These are phyloP conservation scores for Dryoscopus gambensis DNA, from an alignment of 2,113 vertebrate genomes.

Conservation along the genomic window DNA sequence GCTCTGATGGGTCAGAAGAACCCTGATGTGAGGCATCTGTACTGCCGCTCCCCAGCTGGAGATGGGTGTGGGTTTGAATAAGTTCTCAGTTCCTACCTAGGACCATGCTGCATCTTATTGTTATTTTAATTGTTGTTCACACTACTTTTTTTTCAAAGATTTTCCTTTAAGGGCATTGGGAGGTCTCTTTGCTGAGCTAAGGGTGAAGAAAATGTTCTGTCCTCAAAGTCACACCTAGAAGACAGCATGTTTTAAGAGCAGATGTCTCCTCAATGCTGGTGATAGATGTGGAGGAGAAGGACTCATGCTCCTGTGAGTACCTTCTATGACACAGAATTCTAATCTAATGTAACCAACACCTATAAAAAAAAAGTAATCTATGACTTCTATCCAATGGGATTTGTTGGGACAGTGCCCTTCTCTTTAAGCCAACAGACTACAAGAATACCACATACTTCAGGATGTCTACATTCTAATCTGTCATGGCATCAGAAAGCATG, in stretches of 20 bases:
- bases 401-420: neutral
- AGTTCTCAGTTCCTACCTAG: neutral
- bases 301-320: neutral
- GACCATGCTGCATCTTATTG: rapidly evolving
- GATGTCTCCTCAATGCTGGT: neutral
- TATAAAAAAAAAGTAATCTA: neutral
- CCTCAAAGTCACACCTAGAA: neutral
- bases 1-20: neutral
- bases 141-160: neutral
- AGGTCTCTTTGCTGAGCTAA: neutral
- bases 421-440: neutral
- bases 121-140: neutral
- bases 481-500: neutral
- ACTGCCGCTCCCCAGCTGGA: neutral
- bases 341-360: neutral
- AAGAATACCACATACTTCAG: neutral
- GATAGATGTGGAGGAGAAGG: neutral
- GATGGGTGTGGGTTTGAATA: neutral
- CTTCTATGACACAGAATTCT: neutral
- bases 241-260: neutral
- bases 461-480: neutral
- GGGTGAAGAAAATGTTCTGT: neutral
- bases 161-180: neutral
- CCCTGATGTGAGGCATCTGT: neutral
- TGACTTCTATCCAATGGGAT: neutral